Evolutionary conservation across 2,113 vertebrate genomes (phyloP).

Genomic region (Xiphophorus couchianus): DNA sequence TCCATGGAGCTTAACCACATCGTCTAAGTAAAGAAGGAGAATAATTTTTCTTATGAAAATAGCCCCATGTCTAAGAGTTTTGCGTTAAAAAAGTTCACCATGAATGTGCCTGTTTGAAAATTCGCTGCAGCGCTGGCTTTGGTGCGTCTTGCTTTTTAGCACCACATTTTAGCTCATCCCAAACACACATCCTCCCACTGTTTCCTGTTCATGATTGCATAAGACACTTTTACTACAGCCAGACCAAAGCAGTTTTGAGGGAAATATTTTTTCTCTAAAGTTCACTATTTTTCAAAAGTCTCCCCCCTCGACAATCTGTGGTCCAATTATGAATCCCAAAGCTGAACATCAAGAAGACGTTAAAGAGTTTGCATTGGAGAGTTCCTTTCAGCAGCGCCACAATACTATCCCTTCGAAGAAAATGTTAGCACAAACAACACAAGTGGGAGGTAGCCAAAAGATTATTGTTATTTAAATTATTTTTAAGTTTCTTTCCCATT

Average conservation of each 20-base stretch:
- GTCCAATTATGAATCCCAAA: background rate
- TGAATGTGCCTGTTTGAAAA: background rate
- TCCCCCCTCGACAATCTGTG: background rate
- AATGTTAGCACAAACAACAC: background rate
- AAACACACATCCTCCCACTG: slow-evolving; percentile 41
- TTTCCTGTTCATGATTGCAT: slow-evolving; percentile 65
- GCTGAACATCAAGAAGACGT: too few relatives aligned
- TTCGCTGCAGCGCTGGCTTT: background rate
- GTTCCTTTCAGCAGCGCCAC: background rate
- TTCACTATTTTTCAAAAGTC: background rate
- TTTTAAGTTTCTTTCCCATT: too few relatives aligned
- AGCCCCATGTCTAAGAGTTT: too few relatives aligned
- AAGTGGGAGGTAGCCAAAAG: background rate
- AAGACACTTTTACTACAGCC: slow-evolving; percentile 60
- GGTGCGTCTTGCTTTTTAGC: background rate
- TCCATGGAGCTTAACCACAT: background rate
- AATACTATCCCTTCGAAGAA: background rate
- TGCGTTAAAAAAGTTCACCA: too few relatives aligned
- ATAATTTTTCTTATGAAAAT: background rate
- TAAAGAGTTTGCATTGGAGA: too few relatives aligned
- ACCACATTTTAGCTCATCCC: slow-evolving; percentile 17
- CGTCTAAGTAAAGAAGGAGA: background rate
- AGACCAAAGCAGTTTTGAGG: slow-evolving; percentile 6
- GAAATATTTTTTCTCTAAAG: slow-evolving; percentile 7
- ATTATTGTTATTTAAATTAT: too few relatives aligned